phyloP scores from a whole-genome alignment of 2,888 invertebrate genomes.

The Melipona beecheii region DNA sequence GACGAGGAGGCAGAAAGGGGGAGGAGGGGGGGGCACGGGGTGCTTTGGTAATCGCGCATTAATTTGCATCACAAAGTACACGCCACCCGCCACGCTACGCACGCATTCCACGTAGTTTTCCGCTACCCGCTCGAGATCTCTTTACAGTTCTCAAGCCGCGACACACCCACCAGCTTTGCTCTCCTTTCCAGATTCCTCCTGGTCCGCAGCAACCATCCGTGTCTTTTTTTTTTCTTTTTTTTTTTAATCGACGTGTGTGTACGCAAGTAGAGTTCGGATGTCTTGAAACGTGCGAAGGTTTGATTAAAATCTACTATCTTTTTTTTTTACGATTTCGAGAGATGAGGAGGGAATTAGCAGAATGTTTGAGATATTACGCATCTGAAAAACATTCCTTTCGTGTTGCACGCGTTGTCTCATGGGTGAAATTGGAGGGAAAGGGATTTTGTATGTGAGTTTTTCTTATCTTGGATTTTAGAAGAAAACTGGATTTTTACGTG shows the following conservation, averaged over 20 bases:
- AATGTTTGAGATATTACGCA: background rate
- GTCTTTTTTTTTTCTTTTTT: too few relatives aligned
- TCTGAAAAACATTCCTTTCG: background rate
- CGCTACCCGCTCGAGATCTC: conserved; percentile 62
- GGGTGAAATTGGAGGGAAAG: background rate
- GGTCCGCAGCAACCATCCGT: too few relatives aligned
- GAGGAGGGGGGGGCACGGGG: conserved; percentile 54
- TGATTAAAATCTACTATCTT: background rate
- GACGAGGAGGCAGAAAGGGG: conserved; percentile 28
- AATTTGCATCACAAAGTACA: conserved; percentile 83
- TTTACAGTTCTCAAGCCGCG: conserved; percentile 57
- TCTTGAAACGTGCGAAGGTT: background rate
- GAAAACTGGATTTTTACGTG: too few relatives aligned
- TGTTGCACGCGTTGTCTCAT: background rate
- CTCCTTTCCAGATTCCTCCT: background rate
- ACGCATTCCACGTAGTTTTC: conserved; percentile 80
- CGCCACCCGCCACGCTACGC: conserved; percentile 81
- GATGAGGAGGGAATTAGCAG: too few relatives aligned
- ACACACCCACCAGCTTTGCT: conserved; percentile 30
- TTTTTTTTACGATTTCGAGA: too few relatives aligned
- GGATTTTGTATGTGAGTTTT: too few relatives aligned
- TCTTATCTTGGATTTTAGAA: too few relatives aligned
- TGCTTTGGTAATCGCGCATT: conserved; percentile 83
- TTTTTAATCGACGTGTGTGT: background rate
- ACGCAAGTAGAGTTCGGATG: background rate